A percentile compares a stretch with the other conserved stretches of the same genome.
Evolutionary conservation across 2,113 vertebrate genomes (phyloP).

Genomic region (Okapia johnstoni): DNA sequence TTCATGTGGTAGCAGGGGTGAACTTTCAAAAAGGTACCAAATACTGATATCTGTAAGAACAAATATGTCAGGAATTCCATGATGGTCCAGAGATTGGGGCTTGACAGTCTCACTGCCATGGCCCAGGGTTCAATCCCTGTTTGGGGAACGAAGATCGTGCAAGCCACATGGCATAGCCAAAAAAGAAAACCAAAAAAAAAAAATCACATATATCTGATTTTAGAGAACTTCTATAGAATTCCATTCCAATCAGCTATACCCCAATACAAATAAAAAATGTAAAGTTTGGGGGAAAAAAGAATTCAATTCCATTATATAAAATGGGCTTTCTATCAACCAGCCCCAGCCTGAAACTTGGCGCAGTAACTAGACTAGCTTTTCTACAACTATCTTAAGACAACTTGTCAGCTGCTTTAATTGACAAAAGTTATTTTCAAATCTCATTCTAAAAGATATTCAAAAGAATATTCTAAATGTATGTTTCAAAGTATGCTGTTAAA

Average conservation of each 20-base stretch:
- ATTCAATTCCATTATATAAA: not conserved
- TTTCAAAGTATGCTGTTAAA: not conserved
- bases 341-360: not conserved
- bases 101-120: not conserved
- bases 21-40: not conserved
- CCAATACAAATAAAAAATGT: not conserved
- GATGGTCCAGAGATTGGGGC: not conserved
- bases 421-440: not conserved
- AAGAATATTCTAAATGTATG: not conserved
- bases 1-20: not conserved
- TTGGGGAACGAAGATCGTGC: not conserved
- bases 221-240: not conserved
- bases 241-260: not conserved
- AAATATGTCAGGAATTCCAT: not conserved
- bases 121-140: not conserved
- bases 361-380: not conserved
- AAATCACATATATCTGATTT: not conserved
- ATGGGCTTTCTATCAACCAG: not conserved
- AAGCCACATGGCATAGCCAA: not conserved
- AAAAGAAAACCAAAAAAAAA: not conserved
- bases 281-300: not conserved
- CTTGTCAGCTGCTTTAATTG: not conserved
- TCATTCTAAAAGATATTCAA: not conserved
- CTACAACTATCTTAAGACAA: not conserved
- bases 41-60: not conserved